Percentiles rank a stretch among this genome's conserved stretches.
phyloP scores from a whole-genome alignment of 2,888 invertebrate genomes.

The Drosophila vallismaia region DNA sequence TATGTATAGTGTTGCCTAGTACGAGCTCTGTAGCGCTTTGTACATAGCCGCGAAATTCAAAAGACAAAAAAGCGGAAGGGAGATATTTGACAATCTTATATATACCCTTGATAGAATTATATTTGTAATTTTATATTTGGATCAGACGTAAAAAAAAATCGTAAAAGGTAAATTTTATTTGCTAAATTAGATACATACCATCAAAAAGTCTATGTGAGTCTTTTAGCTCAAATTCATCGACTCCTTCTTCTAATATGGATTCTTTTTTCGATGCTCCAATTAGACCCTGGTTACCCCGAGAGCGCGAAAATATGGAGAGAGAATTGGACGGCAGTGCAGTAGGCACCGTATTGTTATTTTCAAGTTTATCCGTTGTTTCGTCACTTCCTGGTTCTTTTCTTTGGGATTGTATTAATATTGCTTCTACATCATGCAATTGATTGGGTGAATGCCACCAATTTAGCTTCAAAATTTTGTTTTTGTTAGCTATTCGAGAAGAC shows the following conservation, averaged over 20 bases:
- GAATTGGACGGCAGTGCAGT: conserved; percentile 44
- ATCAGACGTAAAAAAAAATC: no score
- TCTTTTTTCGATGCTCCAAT: background rate
- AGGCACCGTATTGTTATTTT: conserved; percentile 56
- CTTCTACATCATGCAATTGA: conserved; percentile 39
- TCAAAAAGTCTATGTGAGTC: conserved; percentile 62
- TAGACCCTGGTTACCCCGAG: conserved; percentile 5
- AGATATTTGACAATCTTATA: no score
- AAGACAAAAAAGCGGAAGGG: no score
- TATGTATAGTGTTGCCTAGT: no score
- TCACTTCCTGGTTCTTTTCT: conserved; percentile 2
- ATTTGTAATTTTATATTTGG: no score
- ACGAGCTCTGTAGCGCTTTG: no score
- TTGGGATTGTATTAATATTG: conserved; percentile 14
- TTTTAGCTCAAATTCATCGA: conserved; percentile 44
- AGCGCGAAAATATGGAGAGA: background rate
- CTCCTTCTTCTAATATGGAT: conserved; percentile 13
- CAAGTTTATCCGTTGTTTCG: conserved; percentile 8
- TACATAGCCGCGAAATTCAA: no score
- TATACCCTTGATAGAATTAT: no score
- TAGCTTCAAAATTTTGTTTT: conserved; percentile 72
- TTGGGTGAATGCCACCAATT: conserved; percentile 78
- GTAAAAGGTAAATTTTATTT: background rate
- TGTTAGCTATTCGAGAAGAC: conserved; percentile 61
- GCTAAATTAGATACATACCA: conserved; percentile 50